These are phyloP conservation scores for Anastatus disparis DNA, from an alignment of 1,140 invertebrate species.

Conservation along the genomic window DNA sequence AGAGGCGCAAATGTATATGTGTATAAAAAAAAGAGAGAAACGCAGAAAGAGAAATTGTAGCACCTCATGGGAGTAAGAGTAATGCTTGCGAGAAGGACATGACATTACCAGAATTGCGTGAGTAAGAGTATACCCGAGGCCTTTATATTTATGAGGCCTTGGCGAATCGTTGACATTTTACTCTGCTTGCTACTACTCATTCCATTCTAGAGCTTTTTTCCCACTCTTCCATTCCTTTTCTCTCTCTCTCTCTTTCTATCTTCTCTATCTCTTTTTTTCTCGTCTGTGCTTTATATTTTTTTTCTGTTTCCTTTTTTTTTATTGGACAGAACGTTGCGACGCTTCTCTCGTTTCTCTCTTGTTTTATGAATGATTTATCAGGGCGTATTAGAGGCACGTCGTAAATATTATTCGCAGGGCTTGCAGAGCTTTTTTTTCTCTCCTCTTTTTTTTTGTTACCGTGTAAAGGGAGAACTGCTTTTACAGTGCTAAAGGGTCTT, in stretches of 20 bases:
- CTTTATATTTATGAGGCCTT: constrained; percentile 39
- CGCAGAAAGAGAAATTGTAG: not conserved
- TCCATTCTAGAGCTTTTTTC: constrained; percentile 39
- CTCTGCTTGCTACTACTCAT: constrained; percentile 52
- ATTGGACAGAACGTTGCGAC: not conserved
- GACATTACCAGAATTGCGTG: constrained; percentile 26
- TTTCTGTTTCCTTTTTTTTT: not conserved
- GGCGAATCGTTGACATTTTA: constrained; percentile 32
- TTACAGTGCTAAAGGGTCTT: constrained; percentile 13
- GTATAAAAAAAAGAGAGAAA: constrained; percentile 1
- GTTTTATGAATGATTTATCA: constrained; percentile 30
- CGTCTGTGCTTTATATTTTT: not conserved
- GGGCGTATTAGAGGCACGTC: constrained; percentile 21
- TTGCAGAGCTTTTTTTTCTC: not conserved
- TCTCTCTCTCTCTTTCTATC: not conserved
- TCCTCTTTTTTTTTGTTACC: not conserved
- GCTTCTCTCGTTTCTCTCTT: not conserved
- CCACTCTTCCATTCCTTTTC: constrained; percentile 33
- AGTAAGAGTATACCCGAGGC: constrained; percentile 30
- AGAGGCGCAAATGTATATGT: too few species aligned
- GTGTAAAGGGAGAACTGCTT: too few species aligned
- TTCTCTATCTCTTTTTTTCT: too few species aligned
- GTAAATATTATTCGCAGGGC: constrained; percentile 20
- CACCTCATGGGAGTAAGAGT: constrained; percentile 31
- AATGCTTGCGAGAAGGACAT: constrained; percentile 15